Evolutionary conservation across 2,797 vertebrate genomes (phyloP).

Genomic region (Furcifer pardalis): DNA sequence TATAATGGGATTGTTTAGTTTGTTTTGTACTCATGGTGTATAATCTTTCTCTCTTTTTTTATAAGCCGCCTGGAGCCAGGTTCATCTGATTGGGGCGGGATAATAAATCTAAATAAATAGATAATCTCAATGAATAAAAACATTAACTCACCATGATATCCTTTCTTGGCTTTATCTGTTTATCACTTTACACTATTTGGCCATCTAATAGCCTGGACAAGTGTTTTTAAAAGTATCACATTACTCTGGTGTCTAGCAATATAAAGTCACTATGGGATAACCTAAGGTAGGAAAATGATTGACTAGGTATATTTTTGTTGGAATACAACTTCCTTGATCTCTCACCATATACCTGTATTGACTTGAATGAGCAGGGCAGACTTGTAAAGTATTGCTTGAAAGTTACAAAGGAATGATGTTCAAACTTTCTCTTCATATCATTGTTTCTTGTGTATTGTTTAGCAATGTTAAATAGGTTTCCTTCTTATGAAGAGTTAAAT

Average conservation of each 20-base stretch:
- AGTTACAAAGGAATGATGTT: neutral
- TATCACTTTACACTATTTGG: neutral
- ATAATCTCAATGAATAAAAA: neutral
- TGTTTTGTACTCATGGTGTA: no score
- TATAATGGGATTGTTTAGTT: no score
- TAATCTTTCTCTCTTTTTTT: no score
- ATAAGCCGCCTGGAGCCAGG: no score
- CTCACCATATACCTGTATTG: neutral
- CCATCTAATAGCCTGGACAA: neutral
- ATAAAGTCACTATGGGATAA: neutral
- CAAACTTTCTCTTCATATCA: neutral
- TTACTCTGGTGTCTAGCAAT: neutral
- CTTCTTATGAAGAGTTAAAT: neutral
- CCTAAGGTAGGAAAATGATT: neutral
- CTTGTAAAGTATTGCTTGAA: neutral
- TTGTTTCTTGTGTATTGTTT: neutral
- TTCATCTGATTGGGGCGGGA: no score
- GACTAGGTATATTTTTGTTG: neutral
- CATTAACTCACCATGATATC: neutral
- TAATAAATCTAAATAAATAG: no score
- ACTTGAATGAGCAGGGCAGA: neutral
- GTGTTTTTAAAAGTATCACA: neutral
- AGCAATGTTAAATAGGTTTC: neutral
- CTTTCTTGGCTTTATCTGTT: neutral
- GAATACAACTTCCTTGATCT: neutral